Percentiles rank a stretch among this genome's conserved stretches.
Evolutionary conservation across 1,140 invertebrate genomes (phyloP).

Genomic region (Cherax destructor): DNA sequence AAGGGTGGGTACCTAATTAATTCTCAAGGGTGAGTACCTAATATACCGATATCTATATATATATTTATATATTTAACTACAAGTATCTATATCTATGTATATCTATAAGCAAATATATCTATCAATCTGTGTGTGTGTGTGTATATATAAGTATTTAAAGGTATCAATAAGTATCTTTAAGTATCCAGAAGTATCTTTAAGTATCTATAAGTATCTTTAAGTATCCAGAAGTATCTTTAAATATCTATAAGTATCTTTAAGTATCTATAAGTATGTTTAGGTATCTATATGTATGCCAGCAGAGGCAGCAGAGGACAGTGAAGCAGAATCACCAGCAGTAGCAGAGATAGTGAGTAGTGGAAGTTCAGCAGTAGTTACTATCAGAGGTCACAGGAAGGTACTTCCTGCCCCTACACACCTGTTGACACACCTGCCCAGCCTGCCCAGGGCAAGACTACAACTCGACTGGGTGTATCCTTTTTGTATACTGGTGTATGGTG

Average conservation of each 20-base stretch:
- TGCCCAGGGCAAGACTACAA: constrained; percentile 89
- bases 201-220: too few relatives aligned
- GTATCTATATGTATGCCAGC: constrained; percentile 72
- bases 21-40: not conserved
- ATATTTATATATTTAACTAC: too few relatives aligned
- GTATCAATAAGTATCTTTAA: too few relatives aligned
- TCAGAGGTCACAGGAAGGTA: constrained; percentile 87
- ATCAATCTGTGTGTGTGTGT: too few relatives aligned
- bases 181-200: too few relatives aligned
- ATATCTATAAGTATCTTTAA: not conserved
- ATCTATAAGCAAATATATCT: too few relatives aligned
- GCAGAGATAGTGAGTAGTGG: constrained; percentile 79
- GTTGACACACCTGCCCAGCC: constrained; percentile 86
- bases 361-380: constrained; percentile 79
- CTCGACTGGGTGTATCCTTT: constrained; percentile 94
- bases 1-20: constrained; percentile 37
- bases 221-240: too few relatives aligned
- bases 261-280: not conserved
- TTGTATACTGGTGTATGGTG: not conserved
- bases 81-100: too few relatives aligned
- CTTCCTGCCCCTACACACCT: constrained; percentile 91
- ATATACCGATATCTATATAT: not conserved
- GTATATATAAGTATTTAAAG: too few relatives aligned
- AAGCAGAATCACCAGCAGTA: constrained; percentile 79
- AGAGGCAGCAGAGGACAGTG: constrained; percentile 83